Conservation (phyloP, 2,113 vertebrate genomes). For the Crypturellus undulatus region DNA sequence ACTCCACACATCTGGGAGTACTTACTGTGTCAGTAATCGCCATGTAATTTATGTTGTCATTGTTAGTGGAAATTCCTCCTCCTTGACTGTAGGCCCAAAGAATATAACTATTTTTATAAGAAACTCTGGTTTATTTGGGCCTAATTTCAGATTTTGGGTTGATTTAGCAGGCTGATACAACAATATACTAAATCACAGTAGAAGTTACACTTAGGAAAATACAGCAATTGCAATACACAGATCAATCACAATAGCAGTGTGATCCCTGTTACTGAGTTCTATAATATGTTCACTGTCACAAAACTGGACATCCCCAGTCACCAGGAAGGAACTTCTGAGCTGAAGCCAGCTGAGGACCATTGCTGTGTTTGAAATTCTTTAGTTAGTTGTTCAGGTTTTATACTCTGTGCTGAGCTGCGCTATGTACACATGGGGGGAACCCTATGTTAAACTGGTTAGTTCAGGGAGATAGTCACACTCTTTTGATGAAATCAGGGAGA, state of each 20-base stretch:
- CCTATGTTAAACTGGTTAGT: background rate
- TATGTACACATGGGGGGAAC: background rate
- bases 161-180: background rate
- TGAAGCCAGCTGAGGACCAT: background rate
- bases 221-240: background rate
- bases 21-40: conserved; percentile 17
- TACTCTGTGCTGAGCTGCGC: background rate
- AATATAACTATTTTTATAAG: conserved; percentile 20
- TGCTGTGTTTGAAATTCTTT: background rate
- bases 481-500: no score
- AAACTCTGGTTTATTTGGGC: background rate
- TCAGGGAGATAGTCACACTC: background rate
- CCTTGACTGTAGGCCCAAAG: background rate
- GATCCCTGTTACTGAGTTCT: background rate
- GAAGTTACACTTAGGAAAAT: background rate
- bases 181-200: background rate
- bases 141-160: background rate
- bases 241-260: background rate
- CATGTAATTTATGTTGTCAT: conserved; percentile 11
- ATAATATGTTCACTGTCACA: background rate
- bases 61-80: background rate
- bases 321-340: background rate
- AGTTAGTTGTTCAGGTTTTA: background rate
- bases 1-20: conserved; percentile 23
- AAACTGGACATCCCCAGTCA: background rate